A percentile compares a stretch with the other conserved stretches of the same genome.
Conservation (phyloP, 2,888 invertebrate species). For the Drosophila paranaensis region DNA sequence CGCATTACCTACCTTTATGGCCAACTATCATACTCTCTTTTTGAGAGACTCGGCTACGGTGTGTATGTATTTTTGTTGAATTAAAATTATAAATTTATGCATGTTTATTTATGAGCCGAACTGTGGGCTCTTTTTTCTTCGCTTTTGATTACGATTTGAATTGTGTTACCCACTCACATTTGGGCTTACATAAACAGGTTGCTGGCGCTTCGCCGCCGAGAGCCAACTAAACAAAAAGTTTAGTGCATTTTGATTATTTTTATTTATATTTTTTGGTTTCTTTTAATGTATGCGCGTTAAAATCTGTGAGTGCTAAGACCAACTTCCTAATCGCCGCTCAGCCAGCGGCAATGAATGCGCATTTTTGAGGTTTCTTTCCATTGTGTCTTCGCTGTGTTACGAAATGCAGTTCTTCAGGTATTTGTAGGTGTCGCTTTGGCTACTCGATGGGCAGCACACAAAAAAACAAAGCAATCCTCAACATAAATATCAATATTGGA, state of each 20-base stretch:
- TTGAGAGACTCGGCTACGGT: background rate
- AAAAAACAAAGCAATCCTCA: conserved; percentile 48
- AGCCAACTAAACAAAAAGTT: conserved; percentile 68
- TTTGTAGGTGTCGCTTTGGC: conserved; percentile 68
- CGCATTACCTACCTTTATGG: background rate
- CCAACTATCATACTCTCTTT: background rate
- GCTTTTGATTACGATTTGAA: conserved; percentile 37
- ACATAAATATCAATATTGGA: conserved; percentile 75
- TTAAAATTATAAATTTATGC: conserved; percentile 58
- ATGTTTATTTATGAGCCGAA: conserved; percentile 71
- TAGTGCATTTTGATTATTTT: conserved; percentile 73
- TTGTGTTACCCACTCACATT: conserved; percentile 40
- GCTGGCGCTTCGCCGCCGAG: conserved; percentile 10
- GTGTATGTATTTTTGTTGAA: background rate
- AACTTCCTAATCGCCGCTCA: conserved; percentile 11
- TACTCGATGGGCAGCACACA: conserved; percentile 37
- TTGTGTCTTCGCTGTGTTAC: conserved; percentile 31
- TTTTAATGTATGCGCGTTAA: conserved; percentile 68
- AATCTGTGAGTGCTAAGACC: conserved; percentile 13
- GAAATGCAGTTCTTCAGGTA: conserved; percentile 62
- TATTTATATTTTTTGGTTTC: conserved; percentile 5
- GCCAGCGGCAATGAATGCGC: conserved; percentile 15
- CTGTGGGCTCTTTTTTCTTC: conserved; percentile 25
- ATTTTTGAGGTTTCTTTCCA: conserved; percentile 34
- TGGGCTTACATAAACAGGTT: conserved; percentile 59